A percentile compares a stretch with the other conserved stretches of the same genome.
Evolutionary conservation across 2,888 invertebrate species (phyloP).

Genomic region (Acanthoscelides obtectus): DNA sequence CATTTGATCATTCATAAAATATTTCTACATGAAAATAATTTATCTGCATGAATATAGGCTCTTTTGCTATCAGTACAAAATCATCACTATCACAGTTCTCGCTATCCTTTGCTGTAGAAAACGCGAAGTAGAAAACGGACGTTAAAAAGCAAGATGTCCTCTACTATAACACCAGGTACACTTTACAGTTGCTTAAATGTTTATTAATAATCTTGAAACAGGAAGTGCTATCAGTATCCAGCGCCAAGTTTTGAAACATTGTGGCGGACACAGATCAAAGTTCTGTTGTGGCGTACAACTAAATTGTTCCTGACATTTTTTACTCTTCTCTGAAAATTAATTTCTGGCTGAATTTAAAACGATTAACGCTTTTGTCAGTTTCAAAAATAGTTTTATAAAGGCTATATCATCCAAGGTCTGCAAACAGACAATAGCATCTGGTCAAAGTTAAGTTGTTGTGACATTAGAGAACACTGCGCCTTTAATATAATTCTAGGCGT

Average conservation of each 20-base stretch:
- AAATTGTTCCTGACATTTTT: background rate
- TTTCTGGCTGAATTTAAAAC: background rate
- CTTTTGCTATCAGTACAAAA: too few species aligned
- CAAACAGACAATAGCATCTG: background rate
- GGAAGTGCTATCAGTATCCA: background rate
- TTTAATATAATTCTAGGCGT: too few species aligned
- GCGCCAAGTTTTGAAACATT: background rate
- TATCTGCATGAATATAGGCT: too few species aligned
- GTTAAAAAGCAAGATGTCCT: too few species aligned
- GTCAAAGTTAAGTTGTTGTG: background rate
- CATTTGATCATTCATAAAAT: too few species aligned
- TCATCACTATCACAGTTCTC: too few species aligned
- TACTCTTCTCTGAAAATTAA: background rate
- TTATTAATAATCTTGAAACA: background rate
- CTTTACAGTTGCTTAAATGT: background rate
- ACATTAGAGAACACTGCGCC: background rate
- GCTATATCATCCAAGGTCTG: background rate
- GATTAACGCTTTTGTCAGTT: background rate
- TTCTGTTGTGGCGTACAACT: background rate
- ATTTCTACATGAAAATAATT: too few species aligned
- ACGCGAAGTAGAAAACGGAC: too few species aligned
- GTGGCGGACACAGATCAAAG: background rate
- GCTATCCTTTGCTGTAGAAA: too few species aligned
- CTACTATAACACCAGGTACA: too few species aligned
- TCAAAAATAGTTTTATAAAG: background rate